Percentiles rank a stretch among this genome's conserved stretches.
Evolutionary conservation across 35 echinoderm and acorn worm species (phyloP).

Genomic region (Heliocidaris tuberculata): DNA sequence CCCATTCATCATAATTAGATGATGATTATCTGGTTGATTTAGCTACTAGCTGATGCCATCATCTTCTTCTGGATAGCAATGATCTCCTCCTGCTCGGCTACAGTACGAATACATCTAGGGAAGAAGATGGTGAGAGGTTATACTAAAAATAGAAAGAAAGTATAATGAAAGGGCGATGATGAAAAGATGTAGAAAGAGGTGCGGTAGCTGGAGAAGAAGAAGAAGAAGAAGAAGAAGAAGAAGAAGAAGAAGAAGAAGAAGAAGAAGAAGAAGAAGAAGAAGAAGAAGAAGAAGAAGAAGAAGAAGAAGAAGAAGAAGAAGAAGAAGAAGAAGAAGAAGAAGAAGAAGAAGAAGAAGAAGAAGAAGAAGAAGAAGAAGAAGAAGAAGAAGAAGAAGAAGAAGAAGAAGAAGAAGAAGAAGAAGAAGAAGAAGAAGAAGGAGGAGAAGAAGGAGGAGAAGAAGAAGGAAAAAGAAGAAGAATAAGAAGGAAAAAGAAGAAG

Average conservation of each 20-base stretch:
- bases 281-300: not conserved
- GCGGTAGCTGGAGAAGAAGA: not conserved
- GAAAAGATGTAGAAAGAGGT: not conserved
- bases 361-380: not conserved
- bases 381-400: not conserved
- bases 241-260: no score
- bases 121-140: not conserved
- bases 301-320: not conserved
- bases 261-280: no score
- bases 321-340: not conserved
- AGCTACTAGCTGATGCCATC: slow-evolving; percentile 18
- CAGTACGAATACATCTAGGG: not conserved
- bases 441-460: not conserved
- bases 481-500: no score
- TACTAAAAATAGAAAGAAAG: not conserved
- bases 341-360: not conserved
- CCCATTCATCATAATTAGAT: no score
- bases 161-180: not conserved
- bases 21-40: not conserved
- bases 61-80: slow-evolving; percentile 47
- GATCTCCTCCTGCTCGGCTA: slow-evolving; percentile 36
- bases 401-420: not conserved
- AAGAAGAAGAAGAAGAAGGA: not conserved
- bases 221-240: not conserved
- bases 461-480: not conserved